phyloP scores from a whole-genome alignment of 2,113 vertebrate genomes.

The Muscicapa adusta region DNA sequence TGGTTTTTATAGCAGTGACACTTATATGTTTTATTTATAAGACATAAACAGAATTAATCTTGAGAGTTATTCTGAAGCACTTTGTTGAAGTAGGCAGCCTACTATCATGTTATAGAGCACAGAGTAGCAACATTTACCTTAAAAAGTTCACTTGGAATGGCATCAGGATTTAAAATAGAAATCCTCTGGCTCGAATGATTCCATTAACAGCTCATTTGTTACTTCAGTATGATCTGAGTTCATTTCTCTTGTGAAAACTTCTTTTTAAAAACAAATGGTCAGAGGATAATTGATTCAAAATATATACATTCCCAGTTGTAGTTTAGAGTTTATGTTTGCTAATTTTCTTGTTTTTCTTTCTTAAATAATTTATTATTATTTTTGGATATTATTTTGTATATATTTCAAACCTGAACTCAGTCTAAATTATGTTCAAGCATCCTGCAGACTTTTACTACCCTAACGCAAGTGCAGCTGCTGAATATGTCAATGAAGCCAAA shows the following conservation, averaged over 20 bases:
- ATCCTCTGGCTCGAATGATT: background rate
- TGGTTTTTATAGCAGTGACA: background rate
- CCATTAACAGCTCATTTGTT: background rate
- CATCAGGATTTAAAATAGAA: background rate
- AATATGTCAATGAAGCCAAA: background rate
- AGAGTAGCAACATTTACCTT: background rate
- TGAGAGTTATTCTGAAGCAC: background rate
- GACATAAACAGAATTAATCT: background rate
- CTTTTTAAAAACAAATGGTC: background rate
- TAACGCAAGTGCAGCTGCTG: background rate
- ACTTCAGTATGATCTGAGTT: background rate
- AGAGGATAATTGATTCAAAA: background rate
- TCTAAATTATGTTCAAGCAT: background rate
- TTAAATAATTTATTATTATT: background rate
- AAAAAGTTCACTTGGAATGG: background rate
- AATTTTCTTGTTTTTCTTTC: background rate
- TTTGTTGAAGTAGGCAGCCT: background rate
- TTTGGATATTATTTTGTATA: background rate
- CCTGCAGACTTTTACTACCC: background rate
- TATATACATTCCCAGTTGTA: background rate
- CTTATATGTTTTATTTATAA: background rate
- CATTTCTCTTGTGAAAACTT: background rate
- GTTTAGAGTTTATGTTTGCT: background rate
- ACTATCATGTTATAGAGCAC: background rate
- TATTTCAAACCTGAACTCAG: background rate